Conservation (phyloP, 2,888 invertebrate species). For the Phymatocera aterrima region DNA sequence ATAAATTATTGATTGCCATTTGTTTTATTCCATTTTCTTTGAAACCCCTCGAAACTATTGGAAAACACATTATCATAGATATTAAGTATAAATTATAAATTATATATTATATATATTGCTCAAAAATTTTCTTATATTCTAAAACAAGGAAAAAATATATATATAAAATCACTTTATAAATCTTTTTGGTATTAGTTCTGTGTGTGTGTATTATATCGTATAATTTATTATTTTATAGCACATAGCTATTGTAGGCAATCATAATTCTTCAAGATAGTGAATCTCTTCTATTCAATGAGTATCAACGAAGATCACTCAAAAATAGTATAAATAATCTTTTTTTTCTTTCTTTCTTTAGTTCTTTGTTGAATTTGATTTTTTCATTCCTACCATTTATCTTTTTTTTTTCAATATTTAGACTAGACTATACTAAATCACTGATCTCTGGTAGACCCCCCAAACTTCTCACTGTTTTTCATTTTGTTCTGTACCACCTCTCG, state of each 20-base stretch:
- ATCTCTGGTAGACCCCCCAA: constrained; percentile 46
- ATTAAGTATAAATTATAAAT: neutral
- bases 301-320: constrained; percentile 35
- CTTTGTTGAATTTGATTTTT: neutral
- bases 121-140: neutral
- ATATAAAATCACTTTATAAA: constrained; percentile 52
- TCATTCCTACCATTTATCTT: neutral
- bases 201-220: constrained; percentile 34
- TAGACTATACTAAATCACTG: constrained; percentile 66
- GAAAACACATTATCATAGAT: neutral
- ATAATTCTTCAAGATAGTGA: too few species aligned
- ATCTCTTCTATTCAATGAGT: neutral
- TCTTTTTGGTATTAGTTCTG: constrained; percentile 52
- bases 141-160: neutral
- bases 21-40: neutral
- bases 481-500: neutral
- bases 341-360: neutral
- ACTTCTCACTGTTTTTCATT: neutral
- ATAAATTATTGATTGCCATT: neutral
- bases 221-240: constrained; percentile 35
- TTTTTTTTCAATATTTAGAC: constrained; percentile 51
- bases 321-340: constrained; percentile 49
- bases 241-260: too few species aligned
- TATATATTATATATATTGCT: constrained; percentile 7
- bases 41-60: neutral